A percentile compares a stretch with the other conserved stretches of the same genome.
These are phyloP conservation scores for Pinna nobilis DNA, from an alignment of 1,140 invertebrate genomes.

Conservation along the genomic window DNA sequence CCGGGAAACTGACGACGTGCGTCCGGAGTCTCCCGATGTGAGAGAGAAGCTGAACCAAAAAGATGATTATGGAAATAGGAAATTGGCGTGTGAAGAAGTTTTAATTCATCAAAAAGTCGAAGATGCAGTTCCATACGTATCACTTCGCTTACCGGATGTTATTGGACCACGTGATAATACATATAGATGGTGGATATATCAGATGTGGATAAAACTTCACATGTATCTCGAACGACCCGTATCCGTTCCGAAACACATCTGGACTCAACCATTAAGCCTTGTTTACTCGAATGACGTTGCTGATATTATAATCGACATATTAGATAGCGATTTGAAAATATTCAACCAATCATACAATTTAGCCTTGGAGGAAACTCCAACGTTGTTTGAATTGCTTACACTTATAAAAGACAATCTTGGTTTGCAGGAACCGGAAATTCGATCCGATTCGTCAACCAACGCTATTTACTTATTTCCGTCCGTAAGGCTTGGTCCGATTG, in stretches of 20 bases:
- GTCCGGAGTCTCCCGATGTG: slow-evolving; percentile 66
- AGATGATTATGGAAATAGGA: slow-evolving; percentile 75
- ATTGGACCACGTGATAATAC: slow-evolving; percentile 76
- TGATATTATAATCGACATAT: slow-evolving; percentile 57
- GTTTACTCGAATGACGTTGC: slow-evolving; percentile 76
- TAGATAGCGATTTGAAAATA: slow-evolving; percentile 45
- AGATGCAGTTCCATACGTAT: slow-evolving; percentile 70
- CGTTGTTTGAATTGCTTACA: slow-evolving; percentile 63
- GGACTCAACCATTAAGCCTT: slow-evolving; percentile 71
- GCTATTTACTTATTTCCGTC: slow-evolving; percentile 74
- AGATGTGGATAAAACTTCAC: slow-evolving; percentile 74
- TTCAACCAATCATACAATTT: slow-evolving; percentile 72
- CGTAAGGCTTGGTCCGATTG: slow-evolving; percentile 73
- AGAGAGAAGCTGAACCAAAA: slow-evolving; percentile 55
- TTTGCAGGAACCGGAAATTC: slow-evolving; percentile 50
- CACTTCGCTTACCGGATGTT: slow-evolving; percentile 76
- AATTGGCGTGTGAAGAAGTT: slow-evolving; percentile 75
- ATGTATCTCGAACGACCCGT: slow-evolving; percentile 63
- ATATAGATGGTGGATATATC: slow-evolving; percentile 76
- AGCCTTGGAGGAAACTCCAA: slow-evolving; percentile 68
- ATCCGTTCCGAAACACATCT: slow-evolving; percentile 65
- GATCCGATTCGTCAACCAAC: slow-evolving; percentile 52
- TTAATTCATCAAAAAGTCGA: slow-evolving; percentile 54
- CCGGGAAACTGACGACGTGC: slow-evolving; percentile 67
- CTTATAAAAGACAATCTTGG: slow-evolving; percentile 60